Evolutionary conservation across 2,888 invertebrate genomes (phyloP).

Genomic region (Calliopum simillimum): DNA sequence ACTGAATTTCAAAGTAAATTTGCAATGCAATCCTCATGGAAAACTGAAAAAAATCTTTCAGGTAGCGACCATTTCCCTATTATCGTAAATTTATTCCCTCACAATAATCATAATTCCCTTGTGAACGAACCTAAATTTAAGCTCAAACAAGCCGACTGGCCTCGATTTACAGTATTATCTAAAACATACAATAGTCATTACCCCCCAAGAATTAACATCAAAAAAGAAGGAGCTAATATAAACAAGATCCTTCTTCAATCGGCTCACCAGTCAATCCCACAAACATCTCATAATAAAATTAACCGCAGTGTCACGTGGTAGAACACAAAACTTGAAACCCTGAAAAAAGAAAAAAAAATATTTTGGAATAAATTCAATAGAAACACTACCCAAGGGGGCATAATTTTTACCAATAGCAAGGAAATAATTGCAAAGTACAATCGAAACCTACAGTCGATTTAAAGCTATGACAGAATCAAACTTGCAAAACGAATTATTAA

Average conservation of each 20-base stretch:
- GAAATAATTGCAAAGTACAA: no score
- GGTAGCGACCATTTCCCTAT: conserved; percentile 38
- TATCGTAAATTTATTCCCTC: conserved; percentile 8
- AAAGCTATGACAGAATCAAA: no score
- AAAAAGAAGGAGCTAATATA: conserved; percentile 33
- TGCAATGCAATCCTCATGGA: conserved; percentile 9
- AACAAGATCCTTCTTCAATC: conserved; percentile 30
- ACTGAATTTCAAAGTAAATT: no score
- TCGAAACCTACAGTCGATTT: no score
- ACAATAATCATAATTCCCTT: no score
- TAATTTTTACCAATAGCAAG: no score
- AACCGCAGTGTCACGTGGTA: conserved; percentile 17
- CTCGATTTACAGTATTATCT: neutral
- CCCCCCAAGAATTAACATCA: conserved; percentile 24
- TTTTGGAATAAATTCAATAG: conserved; percentile 24
- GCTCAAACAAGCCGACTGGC: conserved; percentile 22
- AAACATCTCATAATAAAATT: neutral
- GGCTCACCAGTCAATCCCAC: conserved; percentile 27
- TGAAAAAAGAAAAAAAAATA: conserved; percentile 29
- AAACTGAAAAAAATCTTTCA: conserved; percentile 1
- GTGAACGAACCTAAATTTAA: conserved; percentile 14
- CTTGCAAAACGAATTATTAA: no score
- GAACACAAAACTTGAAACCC: conserved; percentile 18
- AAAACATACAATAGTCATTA: neutral
- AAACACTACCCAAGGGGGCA: conserved; percentile 3